Conservation (phyloP, 2,797 vertebrate genomes). For the Leucoraja ocellata region DNA sequence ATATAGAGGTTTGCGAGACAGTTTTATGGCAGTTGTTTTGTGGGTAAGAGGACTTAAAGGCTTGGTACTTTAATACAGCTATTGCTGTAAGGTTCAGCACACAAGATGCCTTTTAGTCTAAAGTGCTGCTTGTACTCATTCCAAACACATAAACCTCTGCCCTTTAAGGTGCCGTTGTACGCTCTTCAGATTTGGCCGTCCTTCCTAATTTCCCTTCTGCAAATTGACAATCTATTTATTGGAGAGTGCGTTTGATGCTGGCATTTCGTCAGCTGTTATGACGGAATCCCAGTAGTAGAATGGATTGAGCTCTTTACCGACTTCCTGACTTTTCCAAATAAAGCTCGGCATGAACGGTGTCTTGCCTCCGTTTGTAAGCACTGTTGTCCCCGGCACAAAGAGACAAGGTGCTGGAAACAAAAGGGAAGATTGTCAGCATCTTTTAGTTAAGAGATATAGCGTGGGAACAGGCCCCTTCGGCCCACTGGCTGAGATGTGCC, state of each 20-base stretch:
- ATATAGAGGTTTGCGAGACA: not conserved
- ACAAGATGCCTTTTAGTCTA: not conserved
- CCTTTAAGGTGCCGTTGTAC: not conserved
- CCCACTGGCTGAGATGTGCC: too few relatives aligned
- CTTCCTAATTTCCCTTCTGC: not conserved
- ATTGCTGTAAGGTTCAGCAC: not conserved
- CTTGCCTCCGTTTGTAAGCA: not conserved
- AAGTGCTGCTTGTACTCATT: conserved; percentile 4
- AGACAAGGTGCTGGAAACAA: too few relatives aligned
- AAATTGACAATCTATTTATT: not conserved
- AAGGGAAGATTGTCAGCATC: not conserved
- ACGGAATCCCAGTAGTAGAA: not conserved
- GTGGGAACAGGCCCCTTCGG: too few relatives aligned
- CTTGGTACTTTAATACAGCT: not conserved
- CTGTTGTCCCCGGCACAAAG: not conserved
- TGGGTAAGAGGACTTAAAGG: not conserved
- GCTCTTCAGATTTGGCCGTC: not conserved
- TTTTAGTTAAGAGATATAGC: too few relatives aligned
- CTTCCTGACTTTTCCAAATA: not conserved
- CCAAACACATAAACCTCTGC: not conserved
- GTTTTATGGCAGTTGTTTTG: not conserved
- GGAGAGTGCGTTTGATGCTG: not conserved
- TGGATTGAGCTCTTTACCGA: not conserved
- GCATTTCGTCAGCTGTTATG: not conserved
- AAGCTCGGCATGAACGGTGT: not conserved